Base-by-base conservation (phyloP, 2,797 vertebrate species). In the Enteromius trimaculatus region DNA sequence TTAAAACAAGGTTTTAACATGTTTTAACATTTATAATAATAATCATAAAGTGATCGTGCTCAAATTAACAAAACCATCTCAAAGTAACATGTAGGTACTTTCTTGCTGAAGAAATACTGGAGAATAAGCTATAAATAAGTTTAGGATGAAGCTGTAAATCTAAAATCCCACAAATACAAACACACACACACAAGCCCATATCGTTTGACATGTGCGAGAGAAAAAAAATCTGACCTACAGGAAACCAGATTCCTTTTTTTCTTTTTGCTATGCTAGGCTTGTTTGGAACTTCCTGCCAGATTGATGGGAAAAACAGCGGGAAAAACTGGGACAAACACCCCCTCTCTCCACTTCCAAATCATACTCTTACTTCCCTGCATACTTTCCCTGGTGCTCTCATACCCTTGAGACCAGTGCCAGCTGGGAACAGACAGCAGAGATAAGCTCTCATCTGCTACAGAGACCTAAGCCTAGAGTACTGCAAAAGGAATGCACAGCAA, bases 241-340 rank as follows among this genome's bases (percentile, higher is more conserved):
- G 81, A 72, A 78, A 83, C 84, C 84, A 14, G 72, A 84, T 80
- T 84, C 77, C 78, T 88, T 79, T 42, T 51, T 51, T 51, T 49
- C 16, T 51, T 49, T 65, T 77, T 64, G 80, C 87, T 85, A 76
- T 84, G 84, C 42, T 86, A 39, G 85, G 89, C 71, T 87, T 82
- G 74, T 31, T 70, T 85, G 83, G 84, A 87, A 85, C 88, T 92
- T 92, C 88, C 90, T 91, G 66, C 74, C 39, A 29, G 21, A 49
- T 68, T 88, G 83, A 91, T 91, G 84, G 84, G 82, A 68, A 90
- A 90, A 89, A 79, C 90, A 88, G 87, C 2, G 21, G 81, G 23
- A 7, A 82, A 82, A 86, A 81, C 86, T 85, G 79, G 86, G 64
- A 68, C 29, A 44, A 86, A 88, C 62, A 86, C 66, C 79, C 58